Percentiles rank a stretch among this genome's conserved stretches.
These are phyloP conservation scores for Mustela lutreola DNA, from an alignment of 2,113 vertebrate species.

Conservation along the genomic window DNA sequence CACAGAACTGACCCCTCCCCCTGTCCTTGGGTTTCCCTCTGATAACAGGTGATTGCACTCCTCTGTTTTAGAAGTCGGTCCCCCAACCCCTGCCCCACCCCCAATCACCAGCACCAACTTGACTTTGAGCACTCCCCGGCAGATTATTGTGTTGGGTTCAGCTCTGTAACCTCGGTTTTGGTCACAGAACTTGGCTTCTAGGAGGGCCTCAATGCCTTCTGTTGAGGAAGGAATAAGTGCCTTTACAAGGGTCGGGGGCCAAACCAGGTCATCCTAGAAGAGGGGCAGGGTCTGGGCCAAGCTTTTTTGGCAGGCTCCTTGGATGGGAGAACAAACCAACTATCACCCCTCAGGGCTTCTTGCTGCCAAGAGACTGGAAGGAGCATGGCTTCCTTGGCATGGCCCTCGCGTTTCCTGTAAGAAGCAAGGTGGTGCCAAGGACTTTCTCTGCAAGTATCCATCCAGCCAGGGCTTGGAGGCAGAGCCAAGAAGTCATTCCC, in stretches of 20 bases:
- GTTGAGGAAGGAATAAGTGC: background rate
- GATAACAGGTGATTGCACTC: background rate
- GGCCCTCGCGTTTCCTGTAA: constrained; percentile 85
- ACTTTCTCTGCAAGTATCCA: background rate
- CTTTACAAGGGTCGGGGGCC: background rate
- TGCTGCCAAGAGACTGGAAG: background rate
- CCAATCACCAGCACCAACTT: background rate
- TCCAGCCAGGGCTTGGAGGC: background rate
- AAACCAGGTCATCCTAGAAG: background rate
- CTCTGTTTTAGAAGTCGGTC: background rate
- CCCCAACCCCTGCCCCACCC: background rate
- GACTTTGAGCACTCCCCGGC: background rate
- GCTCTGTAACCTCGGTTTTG: constrained; percentile 29
- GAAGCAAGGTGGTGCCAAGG: background rate
- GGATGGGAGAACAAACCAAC: background rate
- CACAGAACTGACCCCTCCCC: background rate
- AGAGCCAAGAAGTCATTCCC: background rate
- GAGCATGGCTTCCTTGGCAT: constrained; percentile 70
- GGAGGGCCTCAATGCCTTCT: background rate
- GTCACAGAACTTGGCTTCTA: background rate
- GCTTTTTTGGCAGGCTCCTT: background rate
- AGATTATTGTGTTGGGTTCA: background rate
- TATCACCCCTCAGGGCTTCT: background rate
- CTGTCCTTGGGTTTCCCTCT: background rate
- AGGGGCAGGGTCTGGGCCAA: background rate